A percentile compares a stretch with the other conserved stretches of the same genome.
These are phyloP conservation scores for Nycticryphes semicollaris DNA, from an alignment of 2,113 vertebrate genomes.

Conservation along the genomic window DNA sequence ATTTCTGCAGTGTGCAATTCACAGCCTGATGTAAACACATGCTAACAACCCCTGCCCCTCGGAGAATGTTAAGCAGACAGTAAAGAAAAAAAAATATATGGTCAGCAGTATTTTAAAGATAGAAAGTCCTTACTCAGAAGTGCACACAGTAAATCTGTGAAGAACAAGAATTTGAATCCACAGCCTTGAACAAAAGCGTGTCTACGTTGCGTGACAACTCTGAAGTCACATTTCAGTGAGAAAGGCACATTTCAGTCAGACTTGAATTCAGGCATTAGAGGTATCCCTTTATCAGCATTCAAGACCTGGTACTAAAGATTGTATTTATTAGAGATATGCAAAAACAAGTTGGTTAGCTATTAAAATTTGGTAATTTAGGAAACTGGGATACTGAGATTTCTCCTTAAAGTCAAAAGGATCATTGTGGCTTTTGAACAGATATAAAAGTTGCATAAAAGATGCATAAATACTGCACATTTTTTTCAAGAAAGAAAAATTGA, in stretches of 20 bases:
- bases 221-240: neutral
- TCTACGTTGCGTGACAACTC: neutral
- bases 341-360: neutral
- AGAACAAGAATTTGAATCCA: neutral
- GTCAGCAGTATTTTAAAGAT: slow-evolving; percentile 19
- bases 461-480: fast-evolving
- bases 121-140: neutral
- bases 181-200: neutral
- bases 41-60: neutral
- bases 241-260: neutral
- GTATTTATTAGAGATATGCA: neutral
- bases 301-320: neutral
- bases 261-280: neutral
- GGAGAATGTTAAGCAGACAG: neutral
- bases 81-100: neutral
- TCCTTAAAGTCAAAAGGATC: neutral
- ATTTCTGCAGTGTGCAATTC: neutral
- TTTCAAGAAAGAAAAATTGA: neutral
- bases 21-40: neutral
- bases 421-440: neutral
- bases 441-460: neutral
- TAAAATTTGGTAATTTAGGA: neutral
- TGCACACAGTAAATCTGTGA: neutral
- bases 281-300: neutral
- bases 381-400: neutral